Percentiles rank a stretch among this genome's conserved stretches.
These are phyloP conservation scores for Anoura caudifer DNA, from an alignment of 2,113 vertebrate genomes.

Conservation along the genomic window DNA sequence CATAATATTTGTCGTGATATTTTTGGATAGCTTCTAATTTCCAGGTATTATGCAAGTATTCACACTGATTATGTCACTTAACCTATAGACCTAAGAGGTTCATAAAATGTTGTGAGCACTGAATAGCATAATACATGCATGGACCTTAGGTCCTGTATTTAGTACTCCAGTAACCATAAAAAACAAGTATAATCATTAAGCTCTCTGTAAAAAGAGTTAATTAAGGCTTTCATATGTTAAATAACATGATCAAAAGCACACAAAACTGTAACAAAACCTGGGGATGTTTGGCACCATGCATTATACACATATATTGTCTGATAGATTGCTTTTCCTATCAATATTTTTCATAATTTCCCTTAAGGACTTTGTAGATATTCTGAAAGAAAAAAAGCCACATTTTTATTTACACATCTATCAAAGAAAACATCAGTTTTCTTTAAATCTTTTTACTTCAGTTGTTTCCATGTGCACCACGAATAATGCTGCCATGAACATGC, in stretches of 20 bases:
- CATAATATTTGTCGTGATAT: not conserved
- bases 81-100: not conserved
- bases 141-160: not conserved
- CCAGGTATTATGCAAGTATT: not conserved
- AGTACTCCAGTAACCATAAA: not conserved
- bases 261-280: not conserved
- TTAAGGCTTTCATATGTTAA: not conserved
- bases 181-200: not conserved
- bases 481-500: no score
- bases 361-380: not conserved
- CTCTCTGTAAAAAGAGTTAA: not conserved
- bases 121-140: not conserved
- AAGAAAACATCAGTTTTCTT: not conserved
- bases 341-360: not conserved
- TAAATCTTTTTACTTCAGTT: no score
- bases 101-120: not conserved
- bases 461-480: not conserved
- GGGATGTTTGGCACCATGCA: not conserved
- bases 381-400: not conserved
- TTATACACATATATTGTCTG: not conserved
- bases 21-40: not conserved
- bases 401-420: not conserved
- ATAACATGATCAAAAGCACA: not conserved
- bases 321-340: not conserved
- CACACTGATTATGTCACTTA: not conserved